Conservation (phyloP, 2,113 vertebrate genomes). For the Pelecanoides urinatrix region DNA sequence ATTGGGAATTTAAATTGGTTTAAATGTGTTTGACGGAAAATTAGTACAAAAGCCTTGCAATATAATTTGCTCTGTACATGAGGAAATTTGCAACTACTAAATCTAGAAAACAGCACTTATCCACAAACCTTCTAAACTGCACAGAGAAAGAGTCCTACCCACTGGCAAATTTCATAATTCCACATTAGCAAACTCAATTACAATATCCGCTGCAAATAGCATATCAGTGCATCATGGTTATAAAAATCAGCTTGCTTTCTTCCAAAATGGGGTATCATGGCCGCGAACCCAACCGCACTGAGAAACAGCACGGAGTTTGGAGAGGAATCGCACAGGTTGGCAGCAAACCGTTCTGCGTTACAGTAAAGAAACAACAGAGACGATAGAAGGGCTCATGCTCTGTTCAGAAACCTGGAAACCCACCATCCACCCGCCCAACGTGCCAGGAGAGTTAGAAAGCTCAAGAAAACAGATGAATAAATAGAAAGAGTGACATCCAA, state of each 20-base stretch:
- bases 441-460: background rate
- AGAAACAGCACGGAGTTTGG: background rate
- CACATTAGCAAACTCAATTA: conserved; percentile 33
- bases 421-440: rapidly evolving
- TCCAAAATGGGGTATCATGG: background rate
- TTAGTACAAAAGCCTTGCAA: background rate
- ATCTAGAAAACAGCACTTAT: background rate
- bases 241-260: background rate
- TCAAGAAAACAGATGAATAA: background rate
- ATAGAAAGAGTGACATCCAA: background rate
- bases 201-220: conserved; percentile 3
- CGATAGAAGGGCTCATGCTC: rapidly evolving
- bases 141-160: background rate
- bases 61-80: background rate
- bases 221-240: background rate
- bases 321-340: rapidly evolving
- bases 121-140: background rate
- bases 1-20: background rate
- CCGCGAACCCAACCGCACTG: background rate
- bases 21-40: background rate
- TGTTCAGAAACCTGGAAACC: background rate
- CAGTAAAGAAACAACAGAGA: background rate
- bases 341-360: rapidly evolving
- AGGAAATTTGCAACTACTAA: background rate
- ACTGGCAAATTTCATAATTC: conserved; percentile 29